Percentiles rank a stretch among this genome's conserved stretches.
These are phyloP conservation scores for Pampusana beccarii DNA, from an alignment of 2,113 vertebrate species.

Conservation along the genomic window DNA sequence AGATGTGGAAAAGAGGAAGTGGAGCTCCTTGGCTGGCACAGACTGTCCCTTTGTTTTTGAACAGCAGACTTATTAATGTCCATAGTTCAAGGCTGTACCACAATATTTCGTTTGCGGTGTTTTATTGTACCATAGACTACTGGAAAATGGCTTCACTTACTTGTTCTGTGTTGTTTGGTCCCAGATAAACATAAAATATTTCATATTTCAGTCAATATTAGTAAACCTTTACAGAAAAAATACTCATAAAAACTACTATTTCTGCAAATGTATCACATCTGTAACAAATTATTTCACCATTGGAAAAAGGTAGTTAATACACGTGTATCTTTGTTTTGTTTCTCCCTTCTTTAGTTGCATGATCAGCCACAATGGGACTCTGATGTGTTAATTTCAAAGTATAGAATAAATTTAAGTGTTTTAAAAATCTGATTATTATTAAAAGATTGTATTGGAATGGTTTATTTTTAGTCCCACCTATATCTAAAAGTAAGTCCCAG, in stretches of 20 bases:
- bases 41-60: background rate
- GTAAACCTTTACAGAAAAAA: background rate
- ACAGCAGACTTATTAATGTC: background rate
- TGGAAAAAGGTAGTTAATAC: background rate
- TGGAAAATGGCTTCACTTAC: background rate
- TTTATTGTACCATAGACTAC: background rate
- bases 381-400: background rate
- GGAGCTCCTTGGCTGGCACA: accelerated
- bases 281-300: background rate
- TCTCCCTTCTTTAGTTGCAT: background rate
- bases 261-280: background rate
- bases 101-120: background rate
- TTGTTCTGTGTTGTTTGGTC: background rate
- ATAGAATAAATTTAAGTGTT: background rate
- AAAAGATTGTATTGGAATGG: background rate
- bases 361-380: background rate
- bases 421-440: background rate
- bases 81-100: background rate
- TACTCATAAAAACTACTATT: background rate
- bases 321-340: background rate
- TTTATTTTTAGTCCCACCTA: background rate
- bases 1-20: background rate
- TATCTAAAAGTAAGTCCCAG: background rate
- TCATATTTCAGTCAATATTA: background rate
- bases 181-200: background rate